Evolutionary conservation across 2,888 invertebrate species (phyloP), one percentile per base, ranked within the genome.

Genomic region (Perdita meconis): DNA sequence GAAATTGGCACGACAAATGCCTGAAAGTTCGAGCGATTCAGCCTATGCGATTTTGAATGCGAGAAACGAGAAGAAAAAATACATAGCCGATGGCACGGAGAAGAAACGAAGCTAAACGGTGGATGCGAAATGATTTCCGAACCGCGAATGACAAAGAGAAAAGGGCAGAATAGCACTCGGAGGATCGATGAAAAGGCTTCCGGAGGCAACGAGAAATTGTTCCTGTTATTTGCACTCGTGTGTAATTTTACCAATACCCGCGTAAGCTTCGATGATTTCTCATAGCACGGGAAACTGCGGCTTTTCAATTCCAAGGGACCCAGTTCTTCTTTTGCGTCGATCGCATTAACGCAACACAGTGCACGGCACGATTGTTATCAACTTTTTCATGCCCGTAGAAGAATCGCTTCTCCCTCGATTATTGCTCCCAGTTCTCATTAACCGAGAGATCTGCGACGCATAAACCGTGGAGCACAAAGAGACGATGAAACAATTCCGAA

Each of bases 221-320:
- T 66, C 36, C 57, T 38, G 51, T 34, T 51, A 56, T 71, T 71
- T 71, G 24, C 51, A 24, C 36, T 40, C 57, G 3, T 10, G 34
- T 57, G 66, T 51, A 57, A 67, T 66, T 51, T 47, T 13, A 19
- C 50, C 51, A 12, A 59, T 51, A 50, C 30, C 34, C 10, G 16
- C 40, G 40, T 57, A 57, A 70, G 56, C 47, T 40, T 34, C 8
- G 51, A 42, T 57, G 66, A 71, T 71, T 71, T 57, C 30, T 71
- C 34, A 42, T 24, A 40, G 22, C 16, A 22, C 66, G 56, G 40
- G 30, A 50, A 22, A 42, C 38, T 34, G 50, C 19, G 30, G 34
- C 36, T 63, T 64, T 36, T 59, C 57, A 13, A 59, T 57, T 66
- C 42, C 22, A 65, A 24, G 66, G 40, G 16, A 53, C 1, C n/a